Evolutionary conservation across 1,140 invertebrate species (phyloP), one percentile per base, ranked within the genome.

Genomic region (Saccostrea glomerata): DNA sequence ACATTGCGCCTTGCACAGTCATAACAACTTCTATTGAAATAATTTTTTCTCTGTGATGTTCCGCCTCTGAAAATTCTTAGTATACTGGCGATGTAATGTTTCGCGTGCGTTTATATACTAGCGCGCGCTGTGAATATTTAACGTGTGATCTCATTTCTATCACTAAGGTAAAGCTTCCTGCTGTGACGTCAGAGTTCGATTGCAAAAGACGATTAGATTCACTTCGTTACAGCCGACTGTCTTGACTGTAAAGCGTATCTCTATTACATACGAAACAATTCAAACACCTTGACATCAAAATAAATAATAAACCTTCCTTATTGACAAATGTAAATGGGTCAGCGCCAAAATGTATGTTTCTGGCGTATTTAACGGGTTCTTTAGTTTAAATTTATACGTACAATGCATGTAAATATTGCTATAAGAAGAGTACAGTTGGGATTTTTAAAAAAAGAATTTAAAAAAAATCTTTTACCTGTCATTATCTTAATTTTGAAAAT

Each of bases 111-210:
- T 77, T 77, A 13, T 77, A 77, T 77, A 77, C 70, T 13, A 36
- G 70, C 70, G 58, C 58, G 58, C 58, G 58, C 58, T 63, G 58
- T 77, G 70, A 77, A 77, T 77, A 77, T 77, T 73, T 77, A 77
- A 30, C 70, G 25, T 25, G 30, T 77, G 70, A 77, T 77, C 70
- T 77, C 70, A 77, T 2, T 25, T 11, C 30, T 77, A 13, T 30
- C 15, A 15, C 58, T 63, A 36, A 77, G 70, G 70, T 77, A 77
- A 25, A 77, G 70, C 70, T 77, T 77, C 70, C 70, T 77, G 25
- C 15, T 77, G 12, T 77, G 70, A 77, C 70, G 70, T 77, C 70
- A 77, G 25, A 15, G 20, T 20, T 20, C 60, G 17, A 77, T 77
- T 15, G 25, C 25, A 12, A 11, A 66, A 15, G 9, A 73, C 6